Base-by-base conservation (phyloP, 2,113 vertebrate genomes). In the Emydura subglobosa region DNA sequence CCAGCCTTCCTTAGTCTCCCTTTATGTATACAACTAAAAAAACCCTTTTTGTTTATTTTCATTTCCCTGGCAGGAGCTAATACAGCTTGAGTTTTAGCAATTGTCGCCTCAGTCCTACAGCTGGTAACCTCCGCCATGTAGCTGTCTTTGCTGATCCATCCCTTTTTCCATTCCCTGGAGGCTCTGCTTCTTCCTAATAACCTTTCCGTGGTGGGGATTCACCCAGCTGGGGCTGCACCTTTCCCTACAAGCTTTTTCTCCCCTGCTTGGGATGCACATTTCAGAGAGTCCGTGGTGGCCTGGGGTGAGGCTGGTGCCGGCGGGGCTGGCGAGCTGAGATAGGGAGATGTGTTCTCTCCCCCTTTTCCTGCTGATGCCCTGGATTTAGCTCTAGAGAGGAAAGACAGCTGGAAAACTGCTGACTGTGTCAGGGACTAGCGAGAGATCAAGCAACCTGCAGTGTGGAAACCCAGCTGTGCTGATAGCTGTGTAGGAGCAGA, bases 371-470 rank as follows among this genome's bases (percentile, higher is more conserved):
- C 12, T 85, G 81, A 86, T 89, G 54, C 54, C 39, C 51, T 39
- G 57, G 53, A 10, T 24, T 76, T 93, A 88, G 34, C n/a, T 50
- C 61, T 86, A 54, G 42, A 82, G 55, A 91, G 22, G 8, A 19
- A 50, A 89, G 49, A 91, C 91, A 97, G 94, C 82, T 96, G 79
- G 86, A 83, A 94, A 94, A 92, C 65, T 0, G 1, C 84, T 94
- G 90, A 84, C 1, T 0, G 13, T 24, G 49, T 17, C 94, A 87
- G 85, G 55, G 78, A 85, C 22, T 82, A 92, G 80, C 0, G 0
- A 91, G 94, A 50, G 87, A 97, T 29, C 79, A 61, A 93, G 80
- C 91, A 91, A 78, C 25, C 61, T 93, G 76, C 34, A 91, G 87
- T 74, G 82, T 90, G 81, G 24, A 86, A 19, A 88, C 55, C 49